Base-by-base conservation (phyloP, 2,113 vertebrate species). In the Macquaria ambigua region DNA sequence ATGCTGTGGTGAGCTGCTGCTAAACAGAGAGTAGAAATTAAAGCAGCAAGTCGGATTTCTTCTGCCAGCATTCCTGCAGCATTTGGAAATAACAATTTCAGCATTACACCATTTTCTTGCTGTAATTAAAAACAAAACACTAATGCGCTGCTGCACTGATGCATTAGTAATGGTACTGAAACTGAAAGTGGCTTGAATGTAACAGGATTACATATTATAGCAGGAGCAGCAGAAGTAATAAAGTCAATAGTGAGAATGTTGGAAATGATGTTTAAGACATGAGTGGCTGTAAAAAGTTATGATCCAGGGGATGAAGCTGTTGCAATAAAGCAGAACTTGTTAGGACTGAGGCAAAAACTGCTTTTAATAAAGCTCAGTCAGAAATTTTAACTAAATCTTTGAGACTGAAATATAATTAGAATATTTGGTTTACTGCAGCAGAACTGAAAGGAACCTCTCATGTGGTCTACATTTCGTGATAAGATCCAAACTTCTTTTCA, bases 221-320 rank as follows among this genome's bases (percentile, higher is more conserved):
- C 23, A 18, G 28, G 28, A 62, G 58, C 62, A 34, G 76, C 59
- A 69, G 41, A 43, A 70, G 62, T 74, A 21, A 67, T 69, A 77
- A 78, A 82, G 83, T 83, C 62, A 63, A 58, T 39, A 48, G 68
- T 53, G 72, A 70, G 61, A 79, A 77, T 77, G 64, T 69, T 69
- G 83, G 82, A 89, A 87, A 89, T 84, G 23, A 78, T 79, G 59
- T 73, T 81, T 34, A 81, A 82, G 84, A 80, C 80, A 58, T 23
- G 31, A 82, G 83, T 4, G 64, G 61, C 41, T 69, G 59, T 83
- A 66, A 82, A 83, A 78, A 78, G 53, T 77, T 89, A 75, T 63
- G 85, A 89, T 28, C 72, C 62, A 16, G 46, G 50, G 50, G 53
- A 79, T 63, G 74, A 66, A 82, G 72, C 20, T 14, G 74, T 11